Evolutionary conservation across 2,797 vertebrate genomes (phyloP).

Genomic region (Euphonia xanthogaster): DNA sequence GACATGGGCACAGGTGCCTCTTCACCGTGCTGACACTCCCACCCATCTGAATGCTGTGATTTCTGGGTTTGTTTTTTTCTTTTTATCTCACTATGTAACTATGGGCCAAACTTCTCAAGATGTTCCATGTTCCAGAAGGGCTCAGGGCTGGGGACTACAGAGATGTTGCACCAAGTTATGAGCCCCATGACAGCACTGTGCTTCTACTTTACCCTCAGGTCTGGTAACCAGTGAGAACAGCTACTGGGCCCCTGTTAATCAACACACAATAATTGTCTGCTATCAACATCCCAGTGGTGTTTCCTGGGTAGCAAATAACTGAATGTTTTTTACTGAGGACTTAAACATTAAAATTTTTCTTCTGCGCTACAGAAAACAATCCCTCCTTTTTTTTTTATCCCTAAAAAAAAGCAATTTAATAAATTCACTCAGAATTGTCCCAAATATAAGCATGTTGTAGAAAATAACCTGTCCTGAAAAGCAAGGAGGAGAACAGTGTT

Average conservation of each 20-base stretch:
- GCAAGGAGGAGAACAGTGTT: not conserved
- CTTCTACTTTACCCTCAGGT: not conserved
- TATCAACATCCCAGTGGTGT: not conserved
- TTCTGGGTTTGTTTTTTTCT: not conserved
- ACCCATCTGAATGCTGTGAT: not conserved
- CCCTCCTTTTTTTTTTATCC: accelerated
- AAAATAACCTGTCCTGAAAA: not conserved
- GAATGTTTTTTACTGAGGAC: not conserved
- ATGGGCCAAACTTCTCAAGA: not conserved
- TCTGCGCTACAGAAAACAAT: not conserved
- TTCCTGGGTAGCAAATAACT: not conserved
- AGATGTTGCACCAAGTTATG: not conserved
- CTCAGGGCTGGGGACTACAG: not conserved
- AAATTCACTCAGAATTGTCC: not conserved
- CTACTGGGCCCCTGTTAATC: not conserved
- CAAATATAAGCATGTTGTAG: not conserved
- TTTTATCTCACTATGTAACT: not conserved
- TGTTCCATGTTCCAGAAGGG: not conserved
- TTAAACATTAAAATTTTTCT: not conserved
- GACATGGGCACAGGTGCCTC: not conserved
- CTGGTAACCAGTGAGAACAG: not conserved
- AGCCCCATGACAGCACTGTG: not conserved
- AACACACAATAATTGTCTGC: not conserved
- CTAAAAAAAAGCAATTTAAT: not conserved
- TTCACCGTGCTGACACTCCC: not conserved